These are phyloP conservation scores for Heteronetta atricapilla DNA, from an alignment of 2,113 vertebrate genomes.

Conservation along the genomic window DNA sequence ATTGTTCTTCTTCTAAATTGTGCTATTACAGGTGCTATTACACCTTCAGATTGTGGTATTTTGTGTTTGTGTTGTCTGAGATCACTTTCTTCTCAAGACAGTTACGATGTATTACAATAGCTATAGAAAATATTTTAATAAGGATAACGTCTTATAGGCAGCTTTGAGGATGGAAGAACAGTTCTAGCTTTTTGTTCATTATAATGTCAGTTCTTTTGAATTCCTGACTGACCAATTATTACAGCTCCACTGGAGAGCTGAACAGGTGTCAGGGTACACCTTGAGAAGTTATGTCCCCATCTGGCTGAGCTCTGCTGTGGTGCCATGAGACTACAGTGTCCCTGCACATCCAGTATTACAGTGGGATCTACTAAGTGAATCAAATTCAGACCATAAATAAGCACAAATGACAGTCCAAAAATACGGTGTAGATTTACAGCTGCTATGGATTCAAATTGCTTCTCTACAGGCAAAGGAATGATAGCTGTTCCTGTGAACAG, in stretches of 20 bases:
- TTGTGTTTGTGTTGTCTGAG: neutral
- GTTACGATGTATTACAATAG: neutral
- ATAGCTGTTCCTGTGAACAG: neutral
- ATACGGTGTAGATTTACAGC: neutral
- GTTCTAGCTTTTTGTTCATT: neutral
- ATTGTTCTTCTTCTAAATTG: conserved; percentile 39
- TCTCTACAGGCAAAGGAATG: neutral
- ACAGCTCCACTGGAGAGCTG: neutral
- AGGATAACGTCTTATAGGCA: neutral
- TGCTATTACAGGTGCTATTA: conserved; percentile 5
- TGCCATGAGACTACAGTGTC: neutral
- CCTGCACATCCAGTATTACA: neutral
- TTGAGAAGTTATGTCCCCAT: neutral
- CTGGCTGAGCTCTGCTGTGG: neutral
- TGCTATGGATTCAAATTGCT: neutral
- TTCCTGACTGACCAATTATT: conserved; percentile 4
- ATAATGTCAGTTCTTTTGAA: neutral
- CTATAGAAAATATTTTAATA: conserved; percentile 28
- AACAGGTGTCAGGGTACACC: neutral
- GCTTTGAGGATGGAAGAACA: neutral
- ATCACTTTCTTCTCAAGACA: neutral
- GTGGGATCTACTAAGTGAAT: neutral
- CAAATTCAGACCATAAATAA: neutral
- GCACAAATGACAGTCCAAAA: neutral
- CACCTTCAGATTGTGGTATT: neutral